Evolutionary conservation across 2,113 vertebrate genomes (phyloP), one percentile per base, ranked within the genome.

Genomic region (Aramus guarauna): DNA sequence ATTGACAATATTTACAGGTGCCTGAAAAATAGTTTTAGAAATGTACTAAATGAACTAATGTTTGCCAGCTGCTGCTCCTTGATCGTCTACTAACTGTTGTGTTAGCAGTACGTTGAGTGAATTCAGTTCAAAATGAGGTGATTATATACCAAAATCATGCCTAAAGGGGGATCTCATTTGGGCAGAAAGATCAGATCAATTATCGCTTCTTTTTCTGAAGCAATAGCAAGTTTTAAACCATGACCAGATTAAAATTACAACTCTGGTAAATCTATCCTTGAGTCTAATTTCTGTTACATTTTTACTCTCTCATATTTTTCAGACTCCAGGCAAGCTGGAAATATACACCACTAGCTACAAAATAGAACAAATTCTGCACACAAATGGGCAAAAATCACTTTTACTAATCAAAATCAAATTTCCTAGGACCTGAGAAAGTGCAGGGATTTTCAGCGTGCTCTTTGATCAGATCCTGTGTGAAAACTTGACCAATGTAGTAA

Each of bases 181-280:
- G 16, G 34, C 58, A 90, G 30, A 68, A 79, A 53, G 24, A 48
- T 20, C 39, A 58, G 29, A 36, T 27, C 20, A 34, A 67, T 27
- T 19, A 24, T 16, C n/a, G 0, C 1, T 43, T 24, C 0, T 39
- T 47, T 76, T 59, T 73, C 7, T 10, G 3, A 22, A 58, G 41
- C 8, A 62, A n/a, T 26, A 16, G 2, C 18, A 75, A 58, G 7
- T 20, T 55, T 82, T 47, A 58, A 75, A 43, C 45, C 48, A 55
- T 3, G 10, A 50, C 15, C 23, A 41, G 62, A 60, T 43, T 81
- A 39, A 74, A 89, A 67, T 41, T 2, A 22, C 12, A n/a, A 32
- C 2, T 1, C 26, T 81, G 12, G 2, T 55, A 39, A 84, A 72
- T 34, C 64, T 37, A 0, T 23, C 15, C 24, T 56, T 27, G 18